Percentiles rank a stretch among this genome's conserved stretches.
Evolutionary conservation across 92 coral and sea anemone species (phyloP).

Genomic region (Montipora capitata): DNA sequence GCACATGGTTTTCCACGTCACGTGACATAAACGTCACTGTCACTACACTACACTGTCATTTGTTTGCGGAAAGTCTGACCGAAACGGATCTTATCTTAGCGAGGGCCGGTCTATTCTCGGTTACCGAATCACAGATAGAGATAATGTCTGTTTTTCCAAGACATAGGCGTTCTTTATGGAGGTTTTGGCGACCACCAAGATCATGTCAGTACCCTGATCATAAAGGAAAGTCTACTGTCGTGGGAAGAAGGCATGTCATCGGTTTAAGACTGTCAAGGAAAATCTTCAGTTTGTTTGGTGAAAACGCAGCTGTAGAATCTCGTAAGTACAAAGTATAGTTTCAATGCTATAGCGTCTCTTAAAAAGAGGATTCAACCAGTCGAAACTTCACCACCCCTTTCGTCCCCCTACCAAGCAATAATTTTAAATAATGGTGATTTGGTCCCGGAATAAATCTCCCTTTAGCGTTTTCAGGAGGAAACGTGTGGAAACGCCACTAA

Average conservation of each 20-base stretch:
- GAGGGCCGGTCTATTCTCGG: constrained; percentile 18
- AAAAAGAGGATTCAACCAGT: background rate
- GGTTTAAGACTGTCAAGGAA: background rate
- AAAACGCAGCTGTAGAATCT: background rate
- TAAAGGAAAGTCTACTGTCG: constrained; percentile 1
- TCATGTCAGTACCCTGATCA: constrained; percentile 22
- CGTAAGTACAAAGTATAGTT: background rate
- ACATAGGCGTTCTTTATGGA: background rate
- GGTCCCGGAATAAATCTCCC: too few relatives aligned
- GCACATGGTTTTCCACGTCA: too few relatives aligned
- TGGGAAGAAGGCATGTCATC: background rate
- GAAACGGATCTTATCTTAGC: constrained; percentile 6
- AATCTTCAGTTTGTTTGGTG: background rate
- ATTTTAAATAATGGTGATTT: background rate
- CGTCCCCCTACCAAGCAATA: too few relatives aligned
- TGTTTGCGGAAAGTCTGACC: background rate
- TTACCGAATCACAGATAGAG: background rate
- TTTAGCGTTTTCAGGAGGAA: too few relatives aligned
- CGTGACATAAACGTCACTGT: too few relatives aligned
- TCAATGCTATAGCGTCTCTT: background rate
- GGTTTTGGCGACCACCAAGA: background rate
- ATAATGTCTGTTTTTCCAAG: constrained; percentile 6
- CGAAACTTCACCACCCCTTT: too few relatives aligned
- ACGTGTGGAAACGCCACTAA: too few relatives aligned
- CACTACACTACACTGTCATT: too few relatives aligned